These are phyloP conservation scores for Manacus vitellinus DNA, from an alignment of 2,113 vertebrate genomes.

Conservation along the genomic window DNA sequence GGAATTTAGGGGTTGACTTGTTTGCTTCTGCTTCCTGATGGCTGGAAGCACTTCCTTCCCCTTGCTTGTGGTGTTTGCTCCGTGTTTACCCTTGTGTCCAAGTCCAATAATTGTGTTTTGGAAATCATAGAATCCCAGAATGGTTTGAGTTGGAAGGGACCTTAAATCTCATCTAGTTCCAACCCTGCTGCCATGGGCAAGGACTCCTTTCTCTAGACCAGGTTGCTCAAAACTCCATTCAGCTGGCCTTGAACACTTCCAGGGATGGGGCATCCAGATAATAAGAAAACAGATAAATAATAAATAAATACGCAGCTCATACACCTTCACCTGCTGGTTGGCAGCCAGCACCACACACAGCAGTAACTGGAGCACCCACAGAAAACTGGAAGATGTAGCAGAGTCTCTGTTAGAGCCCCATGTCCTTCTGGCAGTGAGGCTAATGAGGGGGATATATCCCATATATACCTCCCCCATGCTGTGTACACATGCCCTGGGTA, in stretches of 20 bases:
- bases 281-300: not conserved
- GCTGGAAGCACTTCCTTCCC: not conserved
- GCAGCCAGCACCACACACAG: not conserved
- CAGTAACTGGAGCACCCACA: not conserved
- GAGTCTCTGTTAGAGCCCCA: not conserved
- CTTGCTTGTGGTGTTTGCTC: not conserved
- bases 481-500: fast-evolving
- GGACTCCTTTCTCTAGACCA: not conserved
- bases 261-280: not conserved
- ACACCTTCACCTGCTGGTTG: not conserved
- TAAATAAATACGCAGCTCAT: not conserved
- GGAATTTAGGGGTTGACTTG: not conserved
- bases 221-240: not conserved
- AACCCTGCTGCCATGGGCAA: not conserved
- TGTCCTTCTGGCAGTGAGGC: not conserved
- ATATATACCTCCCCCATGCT: not conserved
- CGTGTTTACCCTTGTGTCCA: not conserved
- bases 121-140: not conserved
- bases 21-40: not conserved
- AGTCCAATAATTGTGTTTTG: not conserved
- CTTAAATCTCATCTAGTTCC: not conserved
- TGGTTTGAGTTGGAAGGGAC: not conserved
- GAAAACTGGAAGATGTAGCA: not conserved
- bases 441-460: not conserved
- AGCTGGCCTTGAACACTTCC: not conserved